These are phyloP conservation scores for Sebastes diploproa DNA, from an alignment of 2,797 vertebrate species.

Conservation along the genomic window DNA sequence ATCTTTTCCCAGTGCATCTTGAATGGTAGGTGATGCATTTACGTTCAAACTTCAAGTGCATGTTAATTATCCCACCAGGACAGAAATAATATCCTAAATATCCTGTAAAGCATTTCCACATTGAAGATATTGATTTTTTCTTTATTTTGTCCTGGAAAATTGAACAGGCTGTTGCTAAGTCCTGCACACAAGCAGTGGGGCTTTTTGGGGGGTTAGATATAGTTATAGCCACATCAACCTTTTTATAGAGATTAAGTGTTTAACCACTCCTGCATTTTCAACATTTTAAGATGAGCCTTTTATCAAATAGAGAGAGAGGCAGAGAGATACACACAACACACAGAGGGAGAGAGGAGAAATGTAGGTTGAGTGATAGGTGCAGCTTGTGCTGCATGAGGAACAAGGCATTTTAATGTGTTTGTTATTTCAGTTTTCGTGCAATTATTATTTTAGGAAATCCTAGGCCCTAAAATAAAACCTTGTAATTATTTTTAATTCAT, in stretches of 20 bases:
- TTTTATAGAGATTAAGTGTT: conserved; percentile 4
- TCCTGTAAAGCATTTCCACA: not conserved
- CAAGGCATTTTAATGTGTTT: conserved; percentile 7
- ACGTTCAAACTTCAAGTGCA: conserved; percentile 60
- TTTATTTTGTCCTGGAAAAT: conserved; percentile 20
- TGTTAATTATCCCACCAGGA: conserved; percentile 12
- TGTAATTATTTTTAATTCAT: conserved; percentile 21
- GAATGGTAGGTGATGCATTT: conserved; percentile 89
- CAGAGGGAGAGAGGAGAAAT: conserved; percentile 3
- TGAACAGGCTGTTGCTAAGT: conserved; percentile 72
- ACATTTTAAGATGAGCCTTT: conserved; percentile 32
- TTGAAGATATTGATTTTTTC: not conserved
- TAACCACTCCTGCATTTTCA: conserved; percentile 8
- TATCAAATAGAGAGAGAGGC: conserved; percentile 5
- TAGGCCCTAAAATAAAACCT: not conserved
- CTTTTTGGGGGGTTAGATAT: conserved; percentile 18
- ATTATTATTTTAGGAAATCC: not conserved
- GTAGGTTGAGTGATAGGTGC: conserved; percentile 53
- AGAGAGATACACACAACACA: not conserved
- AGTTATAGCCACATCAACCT: conserved; percentile 39
- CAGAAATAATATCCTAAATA: not conserved
- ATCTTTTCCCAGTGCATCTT: conserved; percentile 98
- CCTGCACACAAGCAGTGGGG: conserved; percentile 50
- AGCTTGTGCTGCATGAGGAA: conserved; percentile 46
- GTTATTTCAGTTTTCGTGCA: not conserved